Conservation (phyloP, 2,888 invertebrate genomes). For the Leucozona laternaria region DNA sequence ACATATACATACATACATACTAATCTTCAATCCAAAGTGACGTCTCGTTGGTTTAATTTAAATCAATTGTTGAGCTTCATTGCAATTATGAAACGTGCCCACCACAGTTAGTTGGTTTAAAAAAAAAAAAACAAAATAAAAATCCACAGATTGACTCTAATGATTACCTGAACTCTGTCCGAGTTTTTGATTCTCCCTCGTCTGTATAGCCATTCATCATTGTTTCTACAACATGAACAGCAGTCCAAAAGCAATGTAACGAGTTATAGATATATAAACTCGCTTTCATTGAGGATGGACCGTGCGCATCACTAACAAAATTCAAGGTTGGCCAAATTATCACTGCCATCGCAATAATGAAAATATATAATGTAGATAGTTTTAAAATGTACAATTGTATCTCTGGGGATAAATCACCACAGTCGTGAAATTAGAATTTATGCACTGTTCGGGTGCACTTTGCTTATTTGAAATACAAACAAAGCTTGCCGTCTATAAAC, state of each 20-base stretch:
- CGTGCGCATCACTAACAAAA: conserved; percentile 35
- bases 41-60: conserved; percentile 53
- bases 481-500: neutral
- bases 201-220: conserved; percentile 20
- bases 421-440: conserved; percentile 56
- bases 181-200: conserved; percentile 8
- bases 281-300: conserved; percentile 18
- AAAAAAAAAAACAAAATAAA: neutral
- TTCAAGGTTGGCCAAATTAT: conserved; percentile 65
- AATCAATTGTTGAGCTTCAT: conserved; percentile 61
- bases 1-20: neutral
- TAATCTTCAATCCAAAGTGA: conserved; percentile 32
- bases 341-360: conserved; percentile 22
- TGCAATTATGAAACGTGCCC: conserved; percentile 41
- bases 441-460: conserved; percentile 40
- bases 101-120: neutral
- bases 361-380: conserved; percentile 59
- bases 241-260: conserved; percentile 6
- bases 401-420: conserved; percentile 25
- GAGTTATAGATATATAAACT: neutral
- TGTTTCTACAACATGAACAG: neutral
- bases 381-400: conserved; percentile 32
- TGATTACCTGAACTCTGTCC: conserved; percentile 48
- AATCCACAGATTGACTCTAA: conserved; percentile 48
- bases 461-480: conserved; percentile 34